phyloP scores from a whole-genome alignment of 1,140 invertebrate genomes.

The Zaprionus davidi region DNA sequence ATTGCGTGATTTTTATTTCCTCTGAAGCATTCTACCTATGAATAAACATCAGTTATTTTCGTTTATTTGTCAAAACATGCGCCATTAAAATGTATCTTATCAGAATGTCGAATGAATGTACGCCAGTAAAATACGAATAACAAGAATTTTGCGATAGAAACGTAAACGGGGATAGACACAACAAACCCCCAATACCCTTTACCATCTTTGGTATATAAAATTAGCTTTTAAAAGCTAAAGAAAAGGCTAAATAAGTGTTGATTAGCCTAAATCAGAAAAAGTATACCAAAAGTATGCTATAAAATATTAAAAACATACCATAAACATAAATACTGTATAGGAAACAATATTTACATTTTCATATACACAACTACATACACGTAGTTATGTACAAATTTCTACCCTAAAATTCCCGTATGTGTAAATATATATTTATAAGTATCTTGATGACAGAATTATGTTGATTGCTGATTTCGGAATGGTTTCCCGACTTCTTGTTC shows the following conservation, averaged over 20 bases:
- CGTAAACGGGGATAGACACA: background rate
- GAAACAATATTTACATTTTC: too few relatives aligned
- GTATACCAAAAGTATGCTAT: conserved; percentile 35
- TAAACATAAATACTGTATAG: background rate
- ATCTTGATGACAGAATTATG: background rate
- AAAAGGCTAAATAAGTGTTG: background rate
- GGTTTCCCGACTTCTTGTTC: background rate
- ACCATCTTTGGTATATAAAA: background rate
- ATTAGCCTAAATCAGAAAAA: background rate
- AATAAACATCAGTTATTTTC: conserved; percentile 15
- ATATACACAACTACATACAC: too few relatives aligned
- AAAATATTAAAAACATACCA: background rate
- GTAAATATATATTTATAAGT: too few relatives aligned
- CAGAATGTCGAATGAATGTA: conserved; percentile 40
- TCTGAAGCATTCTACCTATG: conserved; percentile 1
- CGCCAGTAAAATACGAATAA: conserved; percentile 38
- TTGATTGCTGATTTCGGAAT: background rate
- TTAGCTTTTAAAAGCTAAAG: background rate
- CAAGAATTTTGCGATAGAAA: conserved; percentile 35
- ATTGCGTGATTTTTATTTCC: conserved; percentile 31
- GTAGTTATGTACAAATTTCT: background rate
- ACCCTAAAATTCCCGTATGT: background rate
- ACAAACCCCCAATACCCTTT: conserved; percentile 15
- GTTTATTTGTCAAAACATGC: conserved; percentile 47
- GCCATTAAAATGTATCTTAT: conserved; percentile 67